A percentile compares a stretch with the other conserved stretches of the same genome.
Conservation (phyloP, 2,113 vertebrate genomes). For the Eubucco bourcierii region DNA sequence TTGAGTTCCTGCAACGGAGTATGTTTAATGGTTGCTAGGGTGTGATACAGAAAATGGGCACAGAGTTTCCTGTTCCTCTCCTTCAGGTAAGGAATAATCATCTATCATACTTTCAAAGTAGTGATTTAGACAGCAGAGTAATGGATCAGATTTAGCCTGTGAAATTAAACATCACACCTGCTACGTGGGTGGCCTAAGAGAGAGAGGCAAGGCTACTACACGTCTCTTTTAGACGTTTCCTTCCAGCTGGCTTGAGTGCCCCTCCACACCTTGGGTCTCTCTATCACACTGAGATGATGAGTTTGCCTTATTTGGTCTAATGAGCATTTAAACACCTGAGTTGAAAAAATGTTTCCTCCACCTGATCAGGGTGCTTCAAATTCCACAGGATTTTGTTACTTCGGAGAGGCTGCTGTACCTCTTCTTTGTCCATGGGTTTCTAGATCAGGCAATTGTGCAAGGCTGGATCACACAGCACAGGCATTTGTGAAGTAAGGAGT, state of each 20-base stretch:
- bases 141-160: background rate
- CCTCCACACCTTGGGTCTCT: rapidly evolving
- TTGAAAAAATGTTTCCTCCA: background rate
- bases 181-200: background rate
- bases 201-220: background rate
- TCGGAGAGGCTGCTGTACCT: background rate
- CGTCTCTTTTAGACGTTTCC: background rate
- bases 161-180: background rate
- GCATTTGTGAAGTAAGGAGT: background rate
- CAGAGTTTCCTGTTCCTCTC: background rate
- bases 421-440: background rate
- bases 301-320: background rate
- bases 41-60: background rate
- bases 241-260: background rate
- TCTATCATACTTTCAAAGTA: background rate
- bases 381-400: background rate
- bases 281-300: background rate
- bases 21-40: background rate
- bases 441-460: background rate
- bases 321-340: background rate
- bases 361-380: background rate
- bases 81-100: background rate
- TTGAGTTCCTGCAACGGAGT: background rate
- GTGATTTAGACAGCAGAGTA: background rate
- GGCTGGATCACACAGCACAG: background rate